Percentiles rank a stretch among this genome's conserved stretches.
Conservation (phyloP, 1,140 invertebrate species). For the Drosophila fuyamai region DNA sequence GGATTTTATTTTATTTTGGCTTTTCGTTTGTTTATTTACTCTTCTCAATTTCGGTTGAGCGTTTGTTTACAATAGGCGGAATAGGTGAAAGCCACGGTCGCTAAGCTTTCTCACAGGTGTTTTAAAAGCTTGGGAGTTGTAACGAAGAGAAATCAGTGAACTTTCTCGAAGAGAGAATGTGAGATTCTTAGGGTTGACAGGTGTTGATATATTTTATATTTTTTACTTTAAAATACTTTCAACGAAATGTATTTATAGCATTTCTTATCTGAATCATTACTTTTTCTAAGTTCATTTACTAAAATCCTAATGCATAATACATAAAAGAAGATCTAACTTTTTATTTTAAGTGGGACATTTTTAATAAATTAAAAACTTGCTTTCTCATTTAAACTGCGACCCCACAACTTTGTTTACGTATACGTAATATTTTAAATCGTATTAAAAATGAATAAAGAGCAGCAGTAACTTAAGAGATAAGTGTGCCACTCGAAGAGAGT, state of each 20-base stretch:
- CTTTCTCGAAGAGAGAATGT: neutral
- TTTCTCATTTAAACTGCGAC: neutral
- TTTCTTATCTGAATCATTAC: too few species aligned
- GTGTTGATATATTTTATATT: too few species aligned
- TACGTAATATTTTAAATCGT: conserved; percentile 16
- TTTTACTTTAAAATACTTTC: too few species aligned
- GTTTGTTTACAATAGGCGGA: conserved; percentile 58
- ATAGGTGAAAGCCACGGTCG: conserved; percentile 28
- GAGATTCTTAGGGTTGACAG: conserved; percentile 49
- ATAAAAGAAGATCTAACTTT: too few species aligned
- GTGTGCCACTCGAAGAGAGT: conserved; percentile 18
- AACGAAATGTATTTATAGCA: too few species aligned
- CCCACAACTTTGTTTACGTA: neutral
- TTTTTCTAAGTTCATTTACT: too few species aligned
- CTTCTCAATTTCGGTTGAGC: conserved; percentile 25
- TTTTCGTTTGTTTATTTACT: conserved; percentile 65
- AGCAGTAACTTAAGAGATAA: conserved; percentile 14
- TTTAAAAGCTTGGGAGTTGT: conserved; percentile 52
- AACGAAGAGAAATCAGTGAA: conserved; percentile 25
- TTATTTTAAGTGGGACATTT: too few species aligned
- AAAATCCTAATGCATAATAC: too few species aligned
- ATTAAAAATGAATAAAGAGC: conserved; percentile 9
- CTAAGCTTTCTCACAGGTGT: conserved; percentile 67
- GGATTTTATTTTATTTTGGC: conserved; percentile 38
- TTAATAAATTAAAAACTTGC: too few species aligned